These are phyloP conservation scores for Graphium colonna DNA, from an alignment of 2,888 invertebrate species.

Conservation along the genomic window DNA sequence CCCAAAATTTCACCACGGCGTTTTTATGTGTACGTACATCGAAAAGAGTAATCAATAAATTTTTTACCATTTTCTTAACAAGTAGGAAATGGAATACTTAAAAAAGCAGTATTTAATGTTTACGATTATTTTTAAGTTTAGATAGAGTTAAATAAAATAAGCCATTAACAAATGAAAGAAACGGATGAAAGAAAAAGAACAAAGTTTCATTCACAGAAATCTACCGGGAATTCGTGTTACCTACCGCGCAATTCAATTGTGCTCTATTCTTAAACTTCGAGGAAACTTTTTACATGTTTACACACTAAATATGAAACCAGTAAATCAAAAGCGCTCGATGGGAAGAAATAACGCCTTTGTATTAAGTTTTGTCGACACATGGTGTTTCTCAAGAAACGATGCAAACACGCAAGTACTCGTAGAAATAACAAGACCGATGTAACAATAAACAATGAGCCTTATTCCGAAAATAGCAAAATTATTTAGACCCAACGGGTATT, in stretches of 20 bases:
- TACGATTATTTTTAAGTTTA: no score
- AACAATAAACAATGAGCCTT: slow-evolving; percentile 51
- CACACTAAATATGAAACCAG: slow-evolving; percentile 10
- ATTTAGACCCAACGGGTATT: slow-evolving; percentile 34
- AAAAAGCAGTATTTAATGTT: no score
- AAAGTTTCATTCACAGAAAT: background rate
- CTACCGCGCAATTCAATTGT: background rate
- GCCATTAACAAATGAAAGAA: no score
- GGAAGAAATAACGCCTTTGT: slow-evolving; percentile 9
- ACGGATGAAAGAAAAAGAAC: no score
- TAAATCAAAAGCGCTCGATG: slow-evolving; percentile 16
- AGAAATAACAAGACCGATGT: slow-evolving; percentile 42
- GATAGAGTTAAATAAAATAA: no score
- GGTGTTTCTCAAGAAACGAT: slow-evolving; percentile 42
- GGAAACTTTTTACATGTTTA: background rate
- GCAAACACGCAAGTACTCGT: slow-evolving; percentile 27
- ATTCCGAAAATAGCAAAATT: slow-evolving; percentile 18
- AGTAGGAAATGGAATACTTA: no score
- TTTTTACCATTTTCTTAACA: no score
- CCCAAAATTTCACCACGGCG: no score
- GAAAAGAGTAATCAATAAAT: no score
- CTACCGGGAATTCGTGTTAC: background rate
- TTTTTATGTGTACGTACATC: no score
- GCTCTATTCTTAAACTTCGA: background rate
- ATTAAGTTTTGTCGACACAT: slow-evolving; percentile 32